A percentile compares a stretch with the other conserved stretches of the same genome.
Evolutionary conservation across 37 sponge, comb jelly and placozoan species (phyloP).

Genomic region (Dysidea cf. avara): DNA sequence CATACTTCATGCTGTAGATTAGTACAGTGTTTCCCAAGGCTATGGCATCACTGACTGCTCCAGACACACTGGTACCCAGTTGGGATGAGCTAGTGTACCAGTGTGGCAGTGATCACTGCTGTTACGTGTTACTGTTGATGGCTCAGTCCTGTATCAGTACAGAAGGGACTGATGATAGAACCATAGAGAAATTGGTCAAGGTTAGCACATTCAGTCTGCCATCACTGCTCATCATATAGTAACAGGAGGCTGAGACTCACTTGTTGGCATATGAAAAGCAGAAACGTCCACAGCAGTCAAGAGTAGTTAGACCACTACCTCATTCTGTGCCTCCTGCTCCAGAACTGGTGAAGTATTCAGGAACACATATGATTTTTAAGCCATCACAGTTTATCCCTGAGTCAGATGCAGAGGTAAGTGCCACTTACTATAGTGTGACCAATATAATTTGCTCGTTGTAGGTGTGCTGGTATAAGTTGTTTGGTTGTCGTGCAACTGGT

Average conservation of each 20-base stretch:
- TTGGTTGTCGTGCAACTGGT: slow-evolving; percentile 74
- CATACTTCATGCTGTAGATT: background rate
- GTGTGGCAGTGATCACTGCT: slow-evolving; percentile 28
- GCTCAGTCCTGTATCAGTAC: slow-evolving; percentile 13
- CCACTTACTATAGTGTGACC: background rate
- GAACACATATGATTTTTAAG: slow-evolving; percentile 62
- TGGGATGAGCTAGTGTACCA: slow-evolving; percentile 10
- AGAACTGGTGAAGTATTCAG: slow-evolving; percentile 36
- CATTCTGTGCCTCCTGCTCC: slow-evolving; percentile 55
- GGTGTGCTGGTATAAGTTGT: slow-evolving; percentile 80
- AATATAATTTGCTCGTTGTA: background rate
- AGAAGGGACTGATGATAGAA: background rate
- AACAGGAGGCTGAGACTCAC: slow-evolving; percentile 33
- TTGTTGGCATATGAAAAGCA: slow-evolving; percentile 7
- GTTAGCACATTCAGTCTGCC: slow-evolving; percentile 2
- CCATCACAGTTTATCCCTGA: slow-evolving; percentile 58
- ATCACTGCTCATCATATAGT: background rate
- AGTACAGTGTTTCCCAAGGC: background rate
- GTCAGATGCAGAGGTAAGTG: slow-evolving; percentile 30
- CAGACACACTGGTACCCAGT: background rate
- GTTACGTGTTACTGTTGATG: slow-evolving; percentile 31
- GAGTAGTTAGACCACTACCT: background rate
- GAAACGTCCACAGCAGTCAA: background rate
- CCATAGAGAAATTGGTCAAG: slow-evolving; percentile 15
- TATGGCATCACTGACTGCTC: slow-evolving; percentile 25